phyloP scores from a whole-genome alignment of 2,797 vertebrate genomes.

The Clarias laeviceps region DNA sequence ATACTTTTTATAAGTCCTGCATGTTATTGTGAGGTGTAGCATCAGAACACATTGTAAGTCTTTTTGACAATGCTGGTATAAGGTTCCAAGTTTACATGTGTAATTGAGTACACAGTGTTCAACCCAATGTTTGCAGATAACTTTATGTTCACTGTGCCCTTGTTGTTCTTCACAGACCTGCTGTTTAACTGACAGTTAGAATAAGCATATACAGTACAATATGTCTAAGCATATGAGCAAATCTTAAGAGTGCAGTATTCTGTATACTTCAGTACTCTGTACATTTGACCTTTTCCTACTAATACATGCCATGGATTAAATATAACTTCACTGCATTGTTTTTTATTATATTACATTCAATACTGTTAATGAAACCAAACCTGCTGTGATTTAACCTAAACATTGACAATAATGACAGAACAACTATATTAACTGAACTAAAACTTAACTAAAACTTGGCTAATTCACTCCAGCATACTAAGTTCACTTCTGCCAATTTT shows the following conservation, averaged over 20 bases:
- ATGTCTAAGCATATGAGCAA: too few relatives aligned
- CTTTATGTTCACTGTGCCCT: not conserved
- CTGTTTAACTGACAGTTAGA: not conserved
- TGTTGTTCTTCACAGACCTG: not conserved
- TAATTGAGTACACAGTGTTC: not conserved
- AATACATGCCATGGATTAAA: constrained; percentile 8
- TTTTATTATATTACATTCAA: not conserved
- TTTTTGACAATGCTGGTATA: not conserved
- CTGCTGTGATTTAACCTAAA: not conserved
- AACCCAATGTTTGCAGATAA: not conserved
- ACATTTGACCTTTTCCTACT: not conserved
- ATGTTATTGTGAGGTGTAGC: not conserved
- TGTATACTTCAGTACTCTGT: not conserved
- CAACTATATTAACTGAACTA: too few relatives aligned
- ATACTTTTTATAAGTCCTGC: not conserved
- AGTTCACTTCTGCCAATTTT: not conserved
- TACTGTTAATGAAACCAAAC: not conserved
- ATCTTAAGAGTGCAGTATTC: not conserved
- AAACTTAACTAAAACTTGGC: too few relatives aligned
- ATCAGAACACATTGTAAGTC: not conserved
- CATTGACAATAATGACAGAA: not conserved
- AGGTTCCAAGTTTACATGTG: not conserved
- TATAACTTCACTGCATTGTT: not conserved
- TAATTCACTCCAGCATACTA: not conserved
- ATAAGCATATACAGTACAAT: not conserved